Evolutionary conservation across 2,888 invertebrate genomes (phyloP), one percentile per base, ranked within the genome.

Genomic region (Allophyes oxyacanthae): DNA sequence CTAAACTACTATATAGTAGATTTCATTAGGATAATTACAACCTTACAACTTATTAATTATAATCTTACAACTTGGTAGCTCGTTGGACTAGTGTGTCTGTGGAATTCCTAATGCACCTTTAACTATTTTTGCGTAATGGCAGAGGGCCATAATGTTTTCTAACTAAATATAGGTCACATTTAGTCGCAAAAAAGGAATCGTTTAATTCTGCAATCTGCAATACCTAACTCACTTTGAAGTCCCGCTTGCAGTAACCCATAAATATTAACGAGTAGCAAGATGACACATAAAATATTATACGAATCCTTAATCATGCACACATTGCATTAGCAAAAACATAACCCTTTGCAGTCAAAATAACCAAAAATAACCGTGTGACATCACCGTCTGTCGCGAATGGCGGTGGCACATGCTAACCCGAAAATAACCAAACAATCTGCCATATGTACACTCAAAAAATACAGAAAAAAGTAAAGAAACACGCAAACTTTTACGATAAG

Each of bases 311-410:
- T 73, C 61, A 74, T 65, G 58, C 57, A 64, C 71, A 67, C 54
- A 62, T 62, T 74, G 65, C 75, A 73, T 73, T 73, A 67, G 65
- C 68, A 75, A 88, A 85, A 85, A 82, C 82, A 78, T 85, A 90
- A 86, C 90, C 90, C 88, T 89, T 89, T 79, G 64, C 74, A 51
- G 75, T 75, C 75, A 78, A 82, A 74, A 84, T 81, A 83, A 86
- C 85, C 84, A 78, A 82, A 89, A 90, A 88, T 87, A 83, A 74
- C 60, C 64, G 75, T 85, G 81, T 92, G 93, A 94, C 91, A 92
- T 93, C 92, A 92, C 85, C 90, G 88, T 88, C 88, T 91, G 91
- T 82, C 84, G 88, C 89, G 81, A 88, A 88, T 85, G 87, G 83
- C 81, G 83, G 41, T 77, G 79, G 90, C 92, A 92, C 90, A 91